Evolutionary conservation across 1,140 invertebrate genomes (phyloP).

Genomic region (Listronotus bonariensis): DNA sequence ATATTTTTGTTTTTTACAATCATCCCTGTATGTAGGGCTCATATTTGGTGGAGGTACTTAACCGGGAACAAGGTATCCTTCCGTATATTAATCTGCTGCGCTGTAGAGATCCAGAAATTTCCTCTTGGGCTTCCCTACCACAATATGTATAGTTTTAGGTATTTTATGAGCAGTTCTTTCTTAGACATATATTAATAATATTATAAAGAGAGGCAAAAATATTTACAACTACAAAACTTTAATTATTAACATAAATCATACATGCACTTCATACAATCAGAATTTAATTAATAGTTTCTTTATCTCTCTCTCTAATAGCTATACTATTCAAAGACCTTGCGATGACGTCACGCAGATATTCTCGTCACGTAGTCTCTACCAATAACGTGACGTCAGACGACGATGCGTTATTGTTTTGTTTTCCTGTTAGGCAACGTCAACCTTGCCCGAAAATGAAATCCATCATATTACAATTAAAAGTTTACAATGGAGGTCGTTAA

Average conservation of each 20-base stretch:
- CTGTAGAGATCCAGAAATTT: too few relatives aligned
- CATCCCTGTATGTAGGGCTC: too few relatives aligned
- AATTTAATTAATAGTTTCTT: conserved; percentile 14
- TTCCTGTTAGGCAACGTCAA: neutral
- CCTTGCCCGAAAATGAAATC: too few relatives aligned
- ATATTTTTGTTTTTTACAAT: too few relatives aligned
- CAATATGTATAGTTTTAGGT: too few relatives aligned
- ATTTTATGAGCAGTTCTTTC: too few relatives aligned
- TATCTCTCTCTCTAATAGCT: conserved; percentile 16
- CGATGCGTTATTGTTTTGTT: conserved; percentile 20
- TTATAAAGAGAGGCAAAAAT: too few relatives aligned
- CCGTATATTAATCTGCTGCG: too few relatives aligned
- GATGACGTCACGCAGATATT: conserved; percentile 31
- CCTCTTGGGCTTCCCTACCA: too few relatives aligned
- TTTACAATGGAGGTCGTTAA: neutral
- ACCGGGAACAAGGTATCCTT: too few relatives aligned
- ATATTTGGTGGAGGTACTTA: too few relatives aligned
- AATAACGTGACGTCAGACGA: conserved; percentile 29
- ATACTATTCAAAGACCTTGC: conserved; percentile 20
- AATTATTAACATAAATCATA: neutral
- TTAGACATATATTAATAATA: too few relatives aligned
- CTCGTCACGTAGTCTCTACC: conserved; percentile 31
- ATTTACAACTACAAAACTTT: neutral
- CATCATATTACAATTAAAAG: conserved; percentile 1
- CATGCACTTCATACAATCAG: neutral